Evolutionary conservation across 2,888 invertebrate genomes (phyloP).

Genomic region (Drosophila falleni): DNA sequence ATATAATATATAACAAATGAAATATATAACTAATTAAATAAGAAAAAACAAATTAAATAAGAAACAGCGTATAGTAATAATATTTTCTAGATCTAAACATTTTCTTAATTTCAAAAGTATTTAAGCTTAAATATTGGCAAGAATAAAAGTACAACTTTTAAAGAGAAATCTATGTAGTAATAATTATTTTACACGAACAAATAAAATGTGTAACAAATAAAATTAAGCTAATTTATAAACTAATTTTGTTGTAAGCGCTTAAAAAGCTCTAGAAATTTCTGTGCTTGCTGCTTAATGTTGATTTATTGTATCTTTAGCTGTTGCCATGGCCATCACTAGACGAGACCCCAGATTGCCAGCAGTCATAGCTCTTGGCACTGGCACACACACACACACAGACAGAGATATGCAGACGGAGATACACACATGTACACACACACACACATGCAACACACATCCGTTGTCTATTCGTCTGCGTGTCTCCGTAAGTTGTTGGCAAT

Average conservation of each 20-base stretch:
- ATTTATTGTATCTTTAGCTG: constrained; percentile 7
- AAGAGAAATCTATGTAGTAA: background rate
- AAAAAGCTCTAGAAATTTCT: constrained; percentile 15
- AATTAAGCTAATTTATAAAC: background rate
- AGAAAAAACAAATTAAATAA: too few species aligned
- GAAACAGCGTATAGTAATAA: too few species aligned
- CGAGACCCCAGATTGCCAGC: constrained; percentile 20
- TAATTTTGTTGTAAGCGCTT: background rate
- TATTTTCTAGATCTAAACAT: too few species aligned
- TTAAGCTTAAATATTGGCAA: background rate
- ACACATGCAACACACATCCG: constrained; percentile 24
- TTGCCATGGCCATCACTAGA: constrained; percentile 29
- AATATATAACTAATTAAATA: too few species aligned
- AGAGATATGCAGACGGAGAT: constrained; percentile 1
- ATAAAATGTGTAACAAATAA: background rate
- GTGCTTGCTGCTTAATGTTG: background rate
- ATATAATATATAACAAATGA: too few species aligned
- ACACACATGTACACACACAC: background rate
- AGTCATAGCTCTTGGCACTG: constrained; percentile 21
- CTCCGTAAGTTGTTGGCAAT: constrained; percentile 37
- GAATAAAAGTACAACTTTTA: background rate
- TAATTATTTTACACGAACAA: background rate
- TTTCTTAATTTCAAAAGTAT: background rate
- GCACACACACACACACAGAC: constrained; percentile 16
- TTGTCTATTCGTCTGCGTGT: constrained; percentile 28